Percentiles rank a stretch among this genome's conserved stretches.
Evolutionary conservation across 2,113 vertebrate species (phyloP).

Genomic region (Actenoides lindsayi): DNA sequence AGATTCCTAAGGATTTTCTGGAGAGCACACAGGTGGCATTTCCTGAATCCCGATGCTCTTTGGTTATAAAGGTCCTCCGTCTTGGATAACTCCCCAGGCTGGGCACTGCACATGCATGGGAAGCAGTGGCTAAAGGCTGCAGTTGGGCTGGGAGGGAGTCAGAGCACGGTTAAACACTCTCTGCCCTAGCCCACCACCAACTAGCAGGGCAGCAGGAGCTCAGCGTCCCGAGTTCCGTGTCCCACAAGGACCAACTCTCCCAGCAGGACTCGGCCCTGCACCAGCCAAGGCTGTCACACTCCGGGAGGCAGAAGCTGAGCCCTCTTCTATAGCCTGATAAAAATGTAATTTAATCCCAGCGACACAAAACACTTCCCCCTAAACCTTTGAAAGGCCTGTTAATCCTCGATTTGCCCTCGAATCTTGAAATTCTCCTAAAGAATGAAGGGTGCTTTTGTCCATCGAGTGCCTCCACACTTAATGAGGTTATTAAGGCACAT

Average conservation of each 20-base stretch:
- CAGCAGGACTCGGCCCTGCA: fast-evolving
- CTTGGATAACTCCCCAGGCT: neutral
- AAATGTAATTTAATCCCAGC: neutral
- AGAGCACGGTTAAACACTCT: fast-evolving
- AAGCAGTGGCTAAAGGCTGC: neutral
- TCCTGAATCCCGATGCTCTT: neutral
- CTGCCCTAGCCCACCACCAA: neutral
- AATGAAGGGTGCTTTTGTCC: neutral
- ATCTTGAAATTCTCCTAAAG: neutral
- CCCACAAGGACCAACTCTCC: fast-evolving
- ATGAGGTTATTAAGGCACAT: constrained; percentile 5
- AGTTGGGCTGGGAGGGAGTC: neutral
- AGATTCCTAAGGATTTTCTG: neutral
- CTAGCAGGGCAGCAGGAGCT: fast-evolving
- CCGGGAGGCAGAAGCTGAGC: neutral
- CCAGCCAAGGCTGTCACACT: fast-evolving
- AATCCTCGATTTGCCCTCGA: neutral
- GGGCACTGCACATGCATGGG: fast-evolving
- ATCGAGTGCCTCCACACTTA: neutral
- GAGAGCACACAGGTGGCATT: neutral
- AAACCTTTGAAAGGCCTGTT: neutral
- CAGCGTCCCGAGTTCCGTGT: fast-evolving
- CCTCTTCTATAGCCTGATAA: neutral
- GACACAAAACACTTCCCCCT: neutral
- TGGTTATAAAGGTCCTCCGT: neutral